Conservation (phyloP, 2,888 invertebrate genomes). For the Cancer borealis region DNA sequence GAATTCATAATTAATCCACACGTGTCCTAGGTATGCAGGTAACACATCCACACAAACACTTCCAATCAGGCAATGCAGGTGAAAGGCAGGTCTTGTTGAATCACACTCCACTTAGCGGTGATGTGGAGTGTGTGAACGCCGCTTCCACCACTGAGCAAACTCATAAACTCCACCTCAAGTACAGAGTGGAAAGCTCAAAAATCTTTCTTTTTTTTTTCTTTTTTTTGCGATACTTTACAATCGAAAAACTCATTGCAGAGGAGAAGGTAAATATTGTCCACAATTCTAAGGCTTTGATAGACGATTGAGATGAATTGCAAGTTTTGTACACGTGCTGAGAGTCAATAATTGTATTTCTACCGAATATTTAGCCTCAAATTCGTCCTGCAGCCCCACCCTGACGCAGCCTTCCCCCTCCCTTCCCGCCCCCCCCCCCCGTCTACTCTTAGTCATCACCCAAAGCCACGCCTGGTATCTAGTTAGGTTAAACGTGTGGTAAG, state of each 20-base stretch:
- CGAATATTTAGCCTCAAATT: background rate
- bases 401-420: background rate
- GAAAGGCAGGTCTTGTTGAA: background rate
- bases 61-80: background rate
- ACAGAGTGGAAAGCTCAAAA: background rate
- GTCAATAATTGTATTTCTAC: background rate
- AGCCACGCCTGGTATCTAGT: background rate
- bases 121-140: background rate
- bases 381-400: background rate
- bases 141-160: background rate
- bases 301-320: background rate
- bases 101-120: background rate
- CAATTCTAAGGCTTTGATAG: background rate
- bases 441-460: background rate
- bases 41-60: background rate
- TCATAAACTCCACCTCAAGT: background rate
- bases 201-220: background rate
- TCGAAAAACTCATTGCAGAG: background rate
- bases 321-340: background rate
- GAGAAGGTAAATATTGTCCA: background rate
- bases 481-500: no score
- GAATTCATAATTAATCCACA: background rate
- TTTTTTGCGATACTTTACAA: background rate
- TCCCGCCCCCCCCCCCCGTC: background rate
- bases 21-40: background rate